Evolutionary conservation across 2,888 invertebrate species (phyloP), one percentile per base, ranked within the genome.

Genomic region (Notodonta ziczac): DNA sequence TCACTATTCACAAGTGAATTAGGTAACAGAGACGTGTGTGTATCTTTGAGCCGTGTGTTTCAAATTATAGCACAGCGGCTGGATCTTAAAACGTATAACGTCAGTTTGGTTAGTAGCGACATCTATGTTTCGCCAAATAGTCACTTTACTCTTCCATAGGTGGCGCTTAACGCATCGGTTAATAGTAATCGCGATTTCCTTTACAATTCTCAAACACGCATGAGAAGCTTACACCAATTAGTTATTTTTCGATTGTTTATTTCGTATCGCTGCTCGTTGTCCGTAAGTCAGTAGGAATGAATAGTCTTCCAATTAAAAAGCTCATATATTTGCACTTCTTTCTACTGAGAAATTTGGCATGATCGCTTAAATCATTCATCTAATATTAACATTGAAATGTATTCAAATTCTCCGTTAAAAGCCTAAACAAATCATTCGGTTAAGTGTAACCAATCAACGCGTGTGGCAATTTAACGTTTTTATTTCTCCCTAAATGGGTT

Each of bases 1-100:
- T 82, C 82, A 82, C 69, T 70, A 60, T 64, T 56, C 65, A 64
- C 57, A 66, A 66, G 65, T 71, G 57, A 74, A 74, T 80, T 77
- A 76, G 68, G 67, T 72, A 73, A 80, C 77, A 65, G 56, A 66
- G 50, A 61, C 60, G 61, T 42, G 9, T 42, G 5, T 5, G 6
- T 35, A 35, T 7, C 35, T 35, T 5, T 60, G 61, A 51, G 32
- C 40, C 48, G 56, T 59, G 66, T 62, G 67, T 75, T 73, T 63
- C 67, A 60, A 48, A 13, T n/a, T 7, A 48, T 48, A 14, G 14
- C n/a, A n/a, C 5, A 14, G 48, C 14, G 48, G n/a, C n/a, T 48
- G 48, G 13, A 48, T 13, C 14, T 42, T 4, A 42, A 42, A 42
- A 42, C n/a, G 42, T 24, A 24, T 24, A 24, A 42, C 8, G 9